phyloP scores from a whole-genome alignment of 2,888 invertebrate species.

The Pterostichus madidus region DNA sequence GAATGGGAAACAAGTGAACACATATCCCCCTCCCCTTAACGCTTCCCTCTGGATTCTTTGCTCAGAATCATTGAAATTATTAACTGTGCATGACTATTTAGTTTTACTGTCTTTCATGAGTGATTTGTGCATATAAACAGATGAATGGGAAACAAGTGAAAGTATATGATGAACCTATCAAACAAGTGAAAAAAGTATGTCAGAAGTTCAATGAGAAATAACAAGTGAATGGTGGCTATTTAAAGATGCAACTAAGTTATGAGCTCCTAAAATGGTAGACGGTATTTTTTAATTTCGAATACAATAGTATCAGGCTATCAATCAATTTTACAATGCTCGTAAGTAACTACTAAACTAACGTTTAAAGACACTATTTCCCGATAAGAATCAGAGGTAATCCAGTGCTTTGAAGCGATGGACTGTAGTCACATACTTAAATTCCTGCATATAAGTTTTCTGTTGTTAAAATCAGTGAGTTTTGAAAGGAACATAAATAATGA shows the following conservation, averaged over 20 bases:
- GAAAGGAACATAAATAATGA: background rate
- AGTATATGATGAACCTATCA: background rate
- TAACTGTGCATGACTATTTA: background rate
- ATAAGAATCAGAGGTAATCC: background rate
- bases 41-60: background rate
- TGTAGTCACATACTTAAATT: too few species aligned
- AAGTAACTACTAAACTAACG: too few species aligned
- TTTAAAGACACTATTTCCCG: background rate
- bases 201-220: constrained; percentile 11
- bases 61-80: background rate
- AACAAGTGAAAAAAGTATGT: background rate
- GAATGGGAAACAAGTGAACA: constrained; percentile 14
- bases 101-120: background rate
- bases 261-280: background rate
- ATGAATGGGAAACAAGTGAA: constrained; percentile 12
- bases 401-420: background rate
- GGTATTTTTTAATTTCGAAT: constrained; percentile 14
- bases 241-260: background rate
- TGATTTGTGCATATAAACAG: background rate
- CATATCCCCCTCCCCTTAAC: background rate
- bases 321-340: background rate
- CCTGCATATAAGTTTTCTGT: too few species aligned
- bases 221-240: background rate
- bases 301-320: constrained; percentile 6
- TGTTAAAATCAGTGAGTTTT: too few species aligned